Conservation (phyloP, 2,888 invertebrate genomes). For the Andrena praecox region DNA sequence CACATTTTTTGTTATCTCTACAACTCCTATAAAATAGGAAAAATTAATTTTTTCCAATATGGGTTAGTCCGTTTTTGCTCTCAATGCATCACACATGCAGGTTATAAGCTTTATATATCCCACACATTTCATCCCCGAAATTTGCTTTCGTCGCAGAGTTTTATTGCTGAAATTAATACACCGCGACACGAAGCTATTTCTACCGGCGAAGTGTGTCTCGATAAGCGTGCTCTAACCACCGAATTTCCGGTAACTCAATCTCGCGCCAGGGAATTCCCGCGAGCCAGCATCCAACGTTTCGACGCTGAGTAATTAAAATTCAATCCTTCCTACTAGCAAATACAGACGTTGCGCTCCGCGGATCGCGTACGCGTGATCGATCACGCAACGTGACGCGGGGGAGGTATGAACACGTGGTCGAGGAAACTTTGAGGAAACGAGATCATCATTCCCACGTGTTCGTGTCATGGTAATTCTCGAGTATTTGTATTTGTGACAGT, state of each 20-base stretch:
- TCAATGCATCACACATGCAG: no score
- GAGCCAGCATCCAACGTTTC: not conserved
- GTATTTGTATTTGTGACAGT: conserved; percentile 29
- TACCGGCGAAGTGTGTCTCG: not conserved
- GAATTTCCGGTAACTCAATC: conserved; percentile 21
- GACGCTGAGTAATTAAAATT: conserved; percentile 50
- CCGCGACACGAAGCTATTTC: not conserved
- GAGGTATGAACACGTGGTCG: conserved; percentile 30
- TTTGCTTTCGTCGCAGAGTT: no score
- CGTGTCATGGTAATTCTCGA: conserved; percentile 41
- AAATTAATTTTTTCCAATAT: no score
- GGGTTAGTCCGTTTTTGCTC: no score
- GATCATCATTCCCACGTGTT: conserved; percentile 27
- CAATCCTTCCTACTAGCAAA: conserved; percentile 9
- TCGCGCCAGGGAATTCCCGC: not conserved
- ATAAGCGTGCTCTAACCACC: conserved; percentile 19
- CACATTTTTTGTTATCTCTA: no score
- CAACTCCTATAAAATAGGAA: no score
- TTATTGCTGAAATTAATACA: no score
- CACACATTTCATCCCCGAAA: no score
- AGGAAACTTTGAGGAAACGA: conserved; percentile 5
- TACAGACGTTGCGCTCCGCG: not conserved
- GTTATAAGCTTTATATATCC: no score
- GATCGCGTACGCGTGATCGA: conserved; percentile 21
- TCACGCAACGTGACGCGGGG: not conserved